These are phyloP conservation scores for Scortum barcoo DNA, from an alignment of 2,113 vertebrate genomes.

Conservation along the genomic window DNA sequence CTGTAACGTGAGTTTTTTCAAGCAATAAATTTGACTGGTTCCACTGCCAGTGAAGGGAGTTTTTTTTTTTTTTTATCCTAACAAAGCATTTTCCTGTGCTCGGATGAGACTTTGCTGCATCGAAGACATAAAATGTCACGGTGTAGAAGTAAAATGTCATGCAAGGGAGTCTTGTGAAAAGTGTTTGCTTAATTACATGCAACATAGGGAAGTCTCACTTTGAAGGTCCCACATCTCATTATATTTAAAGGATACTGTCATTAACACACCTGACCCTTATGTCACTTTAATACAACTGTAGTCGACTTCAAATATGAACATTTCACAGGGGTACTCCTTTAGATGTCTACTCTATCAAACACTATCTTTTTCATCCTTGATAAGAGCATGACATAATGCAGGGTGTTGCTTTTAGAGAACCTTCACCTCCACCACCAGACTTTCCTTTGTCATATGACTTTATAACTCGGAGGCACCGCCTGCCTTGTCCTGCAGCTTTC, in stretches of 20 bases:
- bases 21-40: slow-evolving; percentile 30
- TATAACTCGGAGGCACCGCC: neutral
- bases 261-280: slow-evolving; percentile 12
- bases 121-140: slow-evolving; percentile 33
- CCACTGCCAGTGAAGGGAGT: slow-evolving; percentile 21
- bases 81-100: slow-evolving; percentile 21
- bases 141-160: slow-evolving; percentile 15
- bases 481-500: slow-evolving; percentile 42
- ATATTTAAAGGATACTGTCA: slow-evolving; percentile 28
- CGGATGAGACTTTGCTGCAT: neutral
- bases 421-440: too few species aligned
- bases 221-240: slow-evolving; percentile 17
- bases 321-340: neutral
- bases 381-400: neutral
- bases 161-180: slow-evolving; percentile 16
- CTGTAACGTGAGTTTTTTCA: slow-evolving; percentile 8
- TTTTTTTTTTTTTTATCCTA: neutral
- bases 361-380: neutral
- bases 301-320: neutral
- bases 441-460: slow-evolving; percentile 16
- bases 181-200: slow-evolving; percentile 16
- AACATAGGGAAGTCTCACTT: slow-evolving; percentile 13
- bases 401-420: slow-evolving; percentile 7
- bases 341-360: neutral
- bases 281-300: slow-evolving; percentile 3